Conservation (phyloP, 2,888 invertebrate genomes). For the Aelia acuminata region DNA sequence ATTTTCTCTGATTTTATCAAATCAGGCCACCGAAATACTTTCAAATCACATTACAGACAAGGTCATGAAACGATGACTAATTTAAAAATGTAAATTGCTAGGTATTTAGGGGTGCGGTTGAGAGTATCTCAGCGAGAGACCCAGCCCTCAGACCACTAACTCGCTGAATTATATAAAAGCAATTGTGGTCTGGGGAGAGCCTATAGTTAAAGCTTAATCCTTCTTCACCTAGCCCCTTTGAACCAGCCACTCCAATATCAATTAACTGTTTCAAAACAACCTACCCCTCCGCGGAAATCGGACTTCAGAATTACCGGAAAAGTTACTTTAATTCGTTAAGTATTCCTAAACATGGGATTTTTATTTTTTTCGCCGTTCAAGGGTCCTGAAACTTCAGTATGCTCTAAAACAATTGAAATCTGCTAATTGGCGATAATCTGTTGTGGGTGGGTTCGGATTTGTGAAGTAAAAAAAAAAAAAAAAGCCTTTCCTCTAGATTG, state of each 20-base stretch:
- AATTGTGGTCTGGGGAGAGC: constrained; percentile 25
- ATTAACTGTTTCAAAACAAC: not conserved
- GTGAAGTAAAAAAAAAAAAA: too few relatives aligned
- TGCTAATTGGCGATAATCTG: too few relatives aligned
- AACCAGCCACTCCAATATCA: constrained; percentile 1
- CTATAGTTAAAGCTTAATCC: constrained; percentile 45
- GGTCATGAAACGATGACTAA: not conserved
- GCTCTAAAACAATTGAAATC: too few relatives aligned
- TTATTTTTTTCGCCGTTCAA: too few relatives aligned
- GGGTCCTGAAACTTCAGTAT: too few relatives aligned
- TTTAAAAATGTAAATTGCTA: not conserved
- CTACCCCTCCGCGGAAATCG: too few relatives aligned
- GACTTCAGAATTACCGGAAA: too few relatives aligned
- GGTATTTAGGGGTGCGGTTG: constrained; percentile 12
- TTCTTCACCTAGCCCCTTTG: not conserved
- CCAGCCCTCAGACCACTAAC: constrained; percentile 4
- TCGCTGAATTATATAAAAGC: constrained; percentile 54
- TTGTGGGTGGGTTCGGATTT: too few relatives aligned
- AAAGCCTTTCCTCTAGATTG: too few relatives aligned
- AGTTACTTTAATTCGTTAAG: too few relatives aligned
- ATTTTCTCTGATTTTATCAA: not conserved
- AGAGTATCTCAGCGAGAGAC: not conserved
- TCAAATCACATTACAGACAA: not conserved
- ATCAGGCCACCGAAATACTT: not conserved
- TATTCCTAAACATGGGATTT: too few relatives aligned